Evolutionary conservation across 1,140 invertebrate species (phyloP).

Genomic region (Solenopsis fugax): DNA sequence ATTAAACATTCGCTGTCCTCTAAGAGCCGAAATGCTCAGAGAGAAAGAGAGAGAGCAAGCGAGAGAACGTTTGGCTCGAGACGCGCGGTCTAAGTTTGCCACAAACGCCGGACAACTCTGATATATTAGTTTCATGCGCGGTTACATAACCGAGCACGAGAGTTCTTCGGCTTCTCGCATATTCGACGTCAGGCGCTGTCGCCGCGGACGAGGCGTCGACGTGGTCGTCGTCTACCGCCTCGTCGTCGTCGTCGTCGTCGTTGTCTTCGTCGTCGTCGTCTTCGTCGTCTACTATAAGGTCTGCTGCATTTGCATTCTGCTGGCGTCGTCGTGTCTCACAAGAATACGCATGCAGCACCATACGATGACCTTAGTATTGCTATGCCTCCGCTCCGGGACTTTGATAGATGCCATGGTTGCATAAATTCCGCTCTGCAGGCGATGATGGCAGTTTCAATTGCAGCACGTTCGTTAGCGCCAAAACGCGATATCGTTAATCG

Average conservation of each 20-base stretch:
- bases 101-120: slow-evolving; percentile 77
- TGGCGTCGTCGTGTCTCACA: slow-evolving; percentile 62
- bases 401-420: slow-evolving; percentile 14
- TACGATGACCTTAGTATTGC: slow-evolving; percentile 40
- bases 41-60: slow-evolving; percentile 14
- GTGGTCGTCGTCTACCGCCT: slow-evolving; percentile 46
- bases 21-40: not conserved
- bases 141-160: slow-evolving; percentile 80
- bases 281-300: slow-evolving; percentile 30
- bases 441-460: slow-evolving; percentile 34
- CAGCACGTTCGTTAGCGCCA: not conserved
- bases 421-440: slow-evolving; percentile 13
- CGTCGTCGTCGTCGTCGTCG: slow-evolving; percentile 27
- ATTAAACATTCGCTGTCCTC: not conserved
- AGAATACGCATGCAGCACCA: slow-evolving; percentile 30
- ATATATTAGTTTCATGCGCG: slow-evolving; percentile 82
- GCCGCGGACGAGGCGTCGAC: slow-evolving; percentile 76
- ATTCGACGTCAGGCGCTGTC: slow-evolving; percentile 78
- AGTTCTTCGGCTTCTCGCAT: slow-evolving; percentile 77
- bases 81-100: slow-evolving; percentile 79
- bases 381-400: not conserved
- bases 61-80: slow-evolving; percentile 70
- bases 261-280: not conserved
- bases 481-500: slow-evolving; percentile 20
- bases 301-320: slow-evolving; percentile 35